These are phyloP conservation scores for Pteria penguin DNA, from an alignment of 2,888 invertebrate genomes.

Conservation along the genomic window DNA sequence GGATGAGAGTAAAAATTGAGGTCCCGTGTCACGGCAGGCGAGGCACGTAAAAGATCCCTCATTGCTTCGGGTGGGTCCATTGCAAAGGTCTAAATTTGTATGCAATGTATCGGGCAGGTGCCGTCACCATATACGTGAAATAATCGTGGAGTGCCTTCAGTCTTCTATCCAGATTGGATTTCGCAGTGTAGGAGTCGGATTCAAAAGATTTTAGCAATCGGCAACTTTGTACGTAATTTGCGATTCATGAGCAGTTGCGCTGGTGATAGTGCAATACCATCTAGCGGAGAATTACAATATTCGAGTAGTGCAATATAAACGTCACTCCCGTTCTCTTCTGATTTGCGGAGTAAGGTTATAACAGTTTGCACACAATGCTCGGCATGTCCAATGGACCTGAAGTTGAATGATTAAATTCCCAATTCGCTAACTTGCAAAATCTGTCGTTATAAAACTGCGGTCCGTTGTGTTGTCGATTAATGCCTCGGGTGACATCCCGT, in stretches of 20 bases:
- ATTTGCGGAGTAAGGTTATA: conserved; percentile 36
- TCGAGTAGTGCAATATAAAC: conserved; percentile 34
- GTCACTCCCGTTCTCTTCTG: conserved; percentile 31
- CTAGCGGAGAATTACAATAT: conserved; percentile 37
- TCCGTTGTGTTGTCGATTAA: conserved; percentile 12
- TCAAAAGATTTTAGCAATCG: neutral
- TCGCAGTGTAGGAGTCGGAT: neutral
- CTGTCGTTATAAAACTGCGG: conserved; percentile 12
- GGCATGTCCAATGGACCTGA: conserved; percentile 16
- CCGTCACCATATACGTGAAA: too few species aligned
- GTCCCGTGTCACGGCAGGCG: too few species aligned
- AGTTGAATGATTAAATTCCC: conserved; percentile 34
- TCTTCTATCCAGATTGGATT: neutral
- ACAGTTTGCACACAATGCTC: conserved; percentile 44
- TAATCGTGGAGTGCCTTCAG: too few species aligned
- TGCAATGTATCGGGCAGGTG: too few species aligned
- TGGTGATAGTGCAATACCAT: conserved; percentile 31
- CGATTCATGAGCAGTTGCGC: conserved; percentile 34
- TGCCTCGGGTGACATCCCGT: conserved; percentile 15
- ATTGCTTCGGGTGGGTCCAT: too few species aligned
- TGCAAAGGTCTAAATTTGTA: too few species aligned
- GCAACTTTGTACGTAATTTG: conserved; percentile 10
- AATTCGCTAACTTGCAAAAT: conserved; percentile 28
- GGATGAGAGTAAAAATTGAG: too few species aligned
- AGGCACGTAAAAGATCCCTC: too few species aligned